Evolutionary conservation across 1,140 invertebrate genomes (phyloP), one percentile per base, ranked within the genome.

Genomic region (Zaprionus ghesquierei): DNA sequence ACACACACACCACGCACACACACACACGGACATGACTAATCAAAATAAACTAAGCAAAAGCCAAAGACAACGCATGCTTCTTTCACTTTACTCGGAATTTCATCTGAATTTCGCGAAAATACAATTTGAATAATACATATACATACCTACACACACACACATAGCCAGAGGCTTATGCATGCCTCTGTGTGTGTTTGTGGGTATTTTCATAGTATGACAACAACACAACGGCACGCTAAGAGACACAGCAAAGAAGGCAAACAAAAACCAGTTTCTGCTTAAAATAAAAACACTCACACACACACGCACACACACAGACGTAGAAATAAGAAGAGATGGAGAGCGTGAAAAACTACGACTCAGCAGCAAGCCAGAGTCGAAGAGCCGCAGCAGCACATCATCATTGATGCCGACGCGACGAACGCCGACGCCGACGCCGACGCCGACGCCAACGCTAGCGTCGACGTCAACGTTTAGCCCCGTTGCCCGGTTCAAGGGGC

Each of bases 271-370:
- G 82, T 86, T 86, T 86, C 84, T 73, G 82, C 82, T 87, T 87
- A 86, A 86, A 87, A 81, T 76, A 82, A 87, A 84, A 75, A 82
- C 75, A 78, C 60, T 72, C 49, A 72, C 50, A 50, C 35, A 66
- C 49, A 61, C n/a, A n/a, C n/a, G n/a, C 49, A 72, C 9, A 68
- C 46, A 63, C 38, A 65, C 50, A 63, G 25, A 69, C 51, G 53
- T 64, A 25, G 51, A 71, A 69, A 23, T 60, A 49, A 62, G 58
- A 63, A 77, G 63, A 75, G 63, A 75, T 75, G 76, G 79, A 82
- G 84, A 89, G 84, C 84, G 84, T 86, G 79, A 87, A 86, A 86
- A 86, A 86, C 84, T 77, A 79, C 82, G 72, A 75, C 68, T 75
- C 68, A 75, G 66, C 66, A 50, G 31, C 50, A 44, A 75, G 63